Evolutionary conservation across 2,113 vertebrate genomes (phyloP).

Genomic region (Seriola aureovittata): DNA sequence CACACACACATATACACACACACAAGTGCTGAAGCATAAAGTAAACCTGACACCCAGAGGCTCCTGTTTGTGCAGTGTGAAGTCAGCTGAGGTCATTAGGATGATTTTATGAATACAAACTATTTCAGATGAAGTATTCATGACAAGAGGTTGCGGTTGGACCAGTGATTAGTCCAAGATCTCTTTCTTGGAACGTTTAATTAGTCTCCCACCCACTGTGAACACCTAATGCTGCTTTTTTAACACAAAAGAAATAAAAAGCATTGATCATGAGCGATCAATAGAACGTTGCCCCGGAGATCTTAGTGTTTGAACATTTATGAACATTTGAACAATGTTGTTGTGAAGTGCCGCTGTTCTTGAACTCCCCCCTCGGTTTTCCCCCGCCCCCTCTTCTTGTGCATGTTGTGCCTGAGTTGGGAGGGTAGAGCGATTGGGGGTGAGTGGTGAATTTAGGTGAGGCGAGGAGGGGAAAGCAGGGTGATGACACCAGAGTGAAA

Average conservation of each 20-base stretch:
- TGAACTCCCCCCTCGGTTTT: background rate
- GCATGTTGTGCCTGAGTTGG: slow-evolving; percentile 17
- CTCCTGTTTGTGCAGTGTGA: slow-evolving; percentile 48
- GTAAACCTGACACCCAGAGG: slow-evolving; percentile 11
- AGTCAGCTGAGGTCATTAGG: slow-evolving; percentile 68
- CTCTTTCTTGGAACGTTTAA: slow-evolving; percentile 63
- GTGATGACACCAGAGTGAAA: slow-evolving; percentile 78
- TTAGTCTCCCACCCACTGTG: slow-evolving; percentile 55
- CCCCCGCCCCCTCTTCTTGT: background rate
- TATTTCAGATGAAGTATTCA: slow-evolving; percentile 71
- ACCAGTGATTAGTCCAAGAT: slow-evolving; percentile 55
- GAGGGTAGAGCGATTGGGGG: background rate
- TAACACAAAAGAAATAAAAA: slow-evolving; percentile 67
- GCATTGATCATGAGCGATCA: slow-evolving; percentile 69
- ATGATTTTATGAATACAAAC: slow-evolving; percentile 70
- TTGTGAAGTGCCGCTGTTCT: slow-evolving; percentile 47
- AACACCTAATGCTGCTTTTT: slow-evolving; percentile 52
- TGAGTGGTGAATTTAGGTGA: slow-evolving; percentile 65
- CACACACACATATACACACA: background rate
- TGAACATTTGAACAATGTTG: slow-evolving; percentile 61
- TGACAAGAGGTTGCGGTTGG: slow-evolving; percentile 28
- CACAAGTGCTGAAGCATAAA: slow-evolving; percentile 1
- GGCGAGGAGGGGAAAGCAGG: slow-evolving; percentile 30
- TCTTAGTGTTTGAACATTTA: slow-evolving; percentile 54
- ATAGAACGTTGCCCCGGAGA: slow-evolving; percentile 51